Percentiles rank a stretch among this genome's conserved stretches.
These are phyloP conservation scores for Cephus sareptanus DNA, from an alignment of 2,888 invertebrate genomes.

Conservation along the genomic window DNA sequence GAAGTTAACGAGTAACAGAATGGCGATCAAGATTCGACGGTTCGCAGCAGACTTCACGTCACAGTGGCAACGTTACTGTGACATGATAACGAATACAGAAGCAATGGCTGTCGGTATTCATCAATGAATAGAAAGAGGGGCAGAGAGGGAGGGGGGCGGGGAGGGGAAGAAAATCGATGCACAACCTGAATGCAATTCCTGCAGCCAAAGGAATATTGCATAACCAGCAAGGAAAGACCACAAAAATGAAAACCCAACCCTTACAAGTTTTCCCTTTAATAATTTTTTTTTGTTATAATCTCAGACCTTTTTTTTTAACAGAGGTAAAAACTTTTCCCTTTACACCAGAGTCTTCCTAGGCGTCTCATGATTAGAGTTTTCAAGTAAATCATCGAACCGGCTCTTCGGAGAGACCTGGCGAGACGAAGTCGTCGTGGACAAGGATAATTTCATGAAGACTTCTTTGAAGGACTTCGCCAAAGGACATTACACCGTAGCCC, in stretches of 20 bases:
- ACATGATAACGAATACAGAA: not conserved
- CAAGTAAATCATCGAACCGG: not conserved
- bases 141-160: too few species aligned
- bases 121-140: not conserved
- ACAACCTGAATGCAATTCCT: not conserved
- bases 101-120: not conserved
- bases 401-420: too few species aligned
- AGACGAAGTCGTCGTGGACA: not conserved
- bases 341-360: not conserved
- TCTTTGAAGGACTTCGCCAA: not conserved
- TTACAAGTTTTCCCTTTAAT: not conserved
- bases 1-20: not conserved
- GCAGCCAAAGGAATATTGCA: not conserved
- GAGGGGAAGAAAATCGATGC: not conserved
- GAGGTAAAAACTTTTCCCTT: not conserved
- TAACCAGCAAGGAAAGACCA: not conserved
- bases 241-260: not conserved
- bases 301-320: not conserved
- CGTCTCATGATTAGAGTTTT: not conserved
- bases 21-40: not conserved
- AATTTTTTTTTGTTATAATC: not conserved
- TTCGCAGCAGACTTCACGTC: not conserved
- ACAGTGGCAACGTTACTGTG: not conserved
- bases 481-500: not conserved
- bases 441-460: not conserved